These are phyloP conservation scores for Caenorhabditis sp. DNA, from an alignment of 2,888 invertebrate genomes.

Conservation along the genomic window DNA sequence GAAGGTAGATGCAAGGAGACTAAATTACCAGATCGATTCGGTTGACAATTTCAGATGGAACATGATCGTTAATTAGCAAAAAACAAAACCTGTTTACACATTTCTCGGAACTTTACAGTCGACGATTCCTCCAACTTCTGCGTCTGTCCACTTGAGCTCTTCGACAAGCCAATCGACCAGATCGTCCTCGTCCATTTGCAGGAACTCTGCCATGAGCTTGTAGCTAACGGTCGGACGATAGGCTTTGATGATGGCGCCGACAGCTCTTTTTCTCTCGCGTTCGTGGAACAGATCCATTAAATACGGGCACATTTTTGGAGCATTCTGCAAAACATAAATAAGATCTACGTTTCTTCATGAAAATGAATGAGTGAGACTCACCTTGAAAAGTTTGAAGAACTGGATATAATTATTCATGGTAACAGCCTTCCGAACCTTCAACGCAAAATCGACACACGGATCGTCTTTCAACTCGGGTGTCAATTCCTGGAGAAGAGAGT, in stretches of 20 bases:
- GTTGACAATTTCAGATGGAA: slow-evolving; percentile 18
- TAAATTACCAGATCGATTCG: slow-evolving; percentile 25
- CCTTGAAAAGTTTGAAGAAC: slow-evolving; percentile 91
- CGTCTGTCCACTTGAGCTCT: slow-evolving; percentile 87
- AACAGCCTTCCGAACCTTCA: slow-evolving; percentile 94
- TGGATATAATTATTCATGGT: slow-evolving; percentile 93
- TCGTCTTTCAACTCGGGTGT: slow-evolving; percentile 79
- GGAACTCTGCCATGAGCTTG: slow-evolving; percentile 91
- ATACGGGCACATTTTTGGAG: slow-evolving; percentile 96
- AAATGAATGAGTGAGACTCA: not conserved
- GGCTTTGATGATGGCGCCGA: slow-evolving; percentile 96
- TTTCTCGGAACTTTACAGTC: slow-evolving; percentile 55
- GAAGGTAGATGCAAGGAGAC: not conserved
- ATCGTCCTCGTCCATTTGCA: slow-evolving; percentile 91
- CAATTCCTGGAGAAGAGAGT: slow-evolving; percentile 89
- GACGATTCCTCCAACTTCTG: slow-evolving; percentile 49
- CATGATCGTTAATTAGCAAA: not conserved
- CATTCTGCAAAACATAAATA: slow-evolving; percentile 84
- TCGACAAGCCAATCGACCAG: slow-evolving; percentile 91
- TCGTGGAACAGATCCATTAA: slow-evolving; percentile 98
- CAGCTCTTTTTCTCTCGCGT: slow-evolving; percentile 93
- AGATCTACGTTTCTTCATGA: too few relatives aligned
- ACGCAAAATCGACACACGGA: slow-evolving; percentile 85
- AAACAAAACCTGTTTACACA: slow-evolving; percentile 20
- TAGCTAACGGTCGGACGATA: slow-evolving; percentile 93